phyloP scores from a whole-genome alignment of 2,797 vertebrate species.

The Diglossa cyanea region DNA sequence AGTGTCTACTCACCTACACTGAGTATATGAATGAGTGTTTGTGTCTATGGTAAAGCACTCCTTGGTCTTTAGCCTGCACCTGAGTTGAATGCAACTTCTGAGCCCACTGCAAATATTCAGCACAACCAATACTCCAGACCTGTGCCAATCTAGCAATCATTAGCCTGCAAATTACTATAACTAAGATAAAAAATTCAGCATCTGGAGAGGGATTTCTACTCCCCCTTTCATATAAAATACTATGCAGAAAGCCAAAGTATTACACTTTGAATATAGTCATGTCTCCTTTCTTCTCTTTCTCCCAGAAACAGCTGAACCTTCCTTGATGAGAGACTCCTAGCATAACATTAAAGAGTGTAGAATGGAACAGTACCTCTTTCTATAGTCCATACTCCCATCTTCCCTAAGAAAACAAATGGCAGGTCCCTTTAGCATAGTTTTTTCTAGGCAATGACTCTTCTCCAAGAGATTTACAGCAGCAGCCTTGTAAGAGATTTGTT shows the following conservation, averaged over 20 bases:
- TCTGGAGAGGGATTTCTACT: not conserved
- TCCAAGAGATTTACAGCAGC: slow-evolving; percentile 69
- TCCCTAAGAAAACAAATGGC: slow-evolving; percentile 67
- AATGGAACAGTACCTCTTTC: slow-evolving; percentile 12
- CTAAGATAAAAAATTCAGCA: not conserved
- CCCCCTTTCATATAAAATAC: not conserved
- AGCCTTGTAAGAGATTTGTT: slow-evolving; percentile 74
- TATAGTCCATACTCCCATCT: slow-evolving; percentile 6
- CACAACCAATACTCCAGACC: not conserved
- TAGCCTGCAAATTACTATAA: not conserved
- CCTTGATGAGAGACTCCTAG: slow-evolving; percentile 41
- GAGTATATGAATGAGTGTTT: not conserved
- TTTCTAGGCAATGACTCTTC: slow-evolving; percentile 61
- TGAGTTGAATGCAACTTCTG: not conserved
- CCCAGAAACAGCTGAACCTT: not conserved
- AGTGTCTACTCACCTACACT: not conserved
- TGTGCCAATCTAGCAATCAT: not conserved
- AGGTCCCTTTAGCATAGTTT: slow-evolving; percentile 12
- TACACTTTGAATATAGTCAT: not conserved
- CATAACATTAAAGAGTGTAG: slow-evolving; percentile 16
- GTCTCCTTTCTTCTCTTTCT: not conserved
- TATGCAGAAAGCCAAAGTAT: not conserved
- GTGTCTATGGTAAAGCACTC: not conserved
- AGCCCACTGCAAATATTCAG: not conserved
- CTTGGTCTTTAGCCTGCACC: not conserved